phyloP scores from a whole-genome alignment of 2,113 vertebrate genomes.

The Mormyrus iriodes region DNA sequence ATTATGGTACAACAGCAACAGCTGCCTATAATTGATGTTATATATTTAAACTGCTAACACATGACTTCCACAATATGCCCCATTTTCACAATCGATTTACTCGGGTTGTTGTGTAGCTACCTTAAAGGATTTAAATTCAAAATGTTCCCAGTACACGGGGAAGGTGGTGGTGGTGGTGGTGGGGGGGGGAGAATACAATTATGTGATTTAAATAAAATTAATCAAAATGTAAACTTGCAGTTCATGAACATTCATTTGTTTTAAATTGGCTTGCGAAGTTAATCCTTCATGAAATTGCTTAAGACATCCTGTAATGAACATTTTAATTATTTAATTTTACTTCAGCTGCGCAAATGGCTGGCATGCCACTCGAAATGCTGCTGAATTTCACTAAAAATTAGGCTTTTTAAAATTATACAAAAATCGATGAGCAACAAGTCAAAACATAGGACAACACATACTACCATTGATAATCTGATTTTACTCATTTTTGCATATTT shows the following conservation, averaged over 20 bases:
- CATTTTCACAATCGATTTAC: constrained; percentile 27
- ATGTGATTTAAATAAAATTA: background rate
- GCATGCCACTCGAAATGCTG: background rate
- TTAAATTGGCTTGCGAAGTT: background rate
- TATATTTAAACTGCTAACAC: constrained; percentile 72
- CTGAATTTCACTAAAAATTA: background rate
- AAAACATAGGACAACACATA: background rate
- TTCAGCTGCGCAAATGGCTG: background rate
- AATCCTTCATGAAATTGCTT: background rate
- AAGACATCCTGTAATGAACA: background rate
- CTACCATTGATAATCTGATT: background rate
- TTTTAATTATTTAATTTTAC: constrained; percentile 2
- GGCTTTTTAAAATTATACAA: background rate
- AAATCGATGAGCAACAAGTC: background rate
- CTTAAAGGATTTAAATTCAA: background rate
- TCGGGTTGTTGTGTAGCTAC: background rate
- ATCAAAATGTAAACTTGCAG: background rate
- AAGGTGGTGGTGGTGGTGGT: background rate
- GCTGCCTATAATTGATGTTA: constrained; percentile 76
- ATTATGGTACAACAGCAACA: constrained; percentile 68
- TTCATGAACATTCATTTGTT: background rate
- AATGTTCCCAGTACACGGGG: background rate
- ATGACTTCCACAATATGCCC: constrained; percentile 33
- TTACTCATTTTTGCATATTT: background rate
- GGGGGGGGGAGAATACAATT: background rate